Base-by-base conservation (phyloP, 2,888 invertebrate species). In the Pseudanteris insignis region DNA sequence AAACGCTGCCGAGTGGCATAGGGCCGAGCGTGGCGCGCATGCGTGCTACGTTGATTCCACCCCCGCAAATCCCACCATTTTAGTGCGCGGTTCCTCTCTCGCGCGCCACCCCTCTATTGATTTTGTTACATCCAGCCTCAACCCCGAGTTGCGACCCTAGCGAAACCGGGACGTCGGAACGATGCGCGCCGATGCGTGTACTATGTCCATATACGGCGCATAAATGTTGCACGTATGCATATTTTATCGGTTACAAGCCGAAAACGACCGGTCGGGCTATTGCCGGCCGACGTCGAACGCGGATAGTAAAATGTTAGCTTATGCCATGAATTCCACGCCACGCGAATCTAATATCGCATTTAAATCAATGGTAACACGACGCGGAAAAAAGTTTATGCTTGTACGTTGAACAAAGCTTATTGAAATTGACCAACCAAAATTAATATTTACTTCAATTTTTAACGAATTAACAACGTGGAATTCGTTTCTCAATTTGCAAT, bases 41-140 rank as follows among this genome's bases (percentile, higher is more conserved):
- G 75, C 73, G 73, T 67, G 10, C 3, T 33, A 8, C 24, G 34
- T 30, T 40, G 44, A 60, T 57, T 60, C 67, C 67, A 68, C 66
- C 70, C 67, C 63, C 69, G 59, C 60, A 60, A 63, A 54, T 58
- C 64, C 65, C 60, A 55, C 58, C 64, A 64, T 66, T 67, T 64
- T 50, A 55, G 44, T 68, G 70, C 71, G 67, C 71, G 68, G 66
- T 72, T 71, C 73, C 74, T 75, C 74, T 75, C 74, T 69, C 71
- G 75, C 75, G 76, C 71, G 72, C 78, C 78, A 76, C 78, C 79
- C 79, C 78, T 79, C 78, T 79, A 79, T 79, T 79, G 79, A 79
- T 79, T 79, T 79, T 79, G 78, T 77, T 75, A 78, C 78, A 78
- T 77, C 78, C 78, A 74, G 73, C 71, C 75, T 76, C 74, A 67